A percentile compares a stretch with the other conserved stretches of the same genome.
Evolutionary conservation across 2,113 vertebrate species (phyloP).

Genomic region (Macroglossus sobrinus): DNA sequence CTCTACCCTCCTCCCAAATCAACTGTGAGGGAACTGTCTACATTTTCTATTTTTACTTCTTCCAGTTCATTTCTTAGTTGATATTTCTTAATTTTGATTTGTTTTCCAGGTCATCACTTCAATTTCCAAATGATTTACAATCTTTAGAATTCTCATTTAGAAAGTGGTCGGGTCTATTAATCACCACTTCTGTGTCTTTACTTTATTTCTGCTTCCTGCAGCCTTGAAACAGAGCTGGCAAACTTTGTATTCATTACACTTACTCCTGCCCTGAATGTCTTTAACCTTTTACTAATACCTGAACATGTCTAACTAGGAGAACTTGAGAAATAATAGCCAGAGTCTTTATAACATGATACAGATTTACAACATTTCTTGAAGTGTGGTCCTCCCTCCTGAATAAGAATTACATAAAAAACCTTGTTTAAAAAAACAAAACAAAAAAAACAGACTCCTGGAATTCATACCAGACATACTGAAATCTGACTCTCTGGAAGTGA

Average conservation of each 20-base stretch:
- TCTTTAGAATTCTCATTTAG: slow-evolving; percentile 54
- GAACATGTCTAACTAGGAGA: slow-evolving; percentile 20
- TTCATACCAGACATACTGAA: neutral
- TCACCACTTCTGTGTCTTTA: neutral
- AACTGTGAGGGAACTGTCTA: neutral
- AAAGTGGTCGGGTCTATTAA: slow-evolving; percentile 22
- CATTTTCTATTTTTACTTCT: neutral
- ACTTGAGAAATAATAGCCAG: neutral
- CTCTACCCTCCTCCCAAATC: neutral
- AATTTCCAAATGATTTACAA: slow-evolving; percentile 54
- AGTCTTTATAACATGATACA: neutral
- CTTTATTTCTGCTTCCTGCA: slow-evolving; percentile 7
- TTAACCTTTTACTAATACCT: slow-evolving; percentile 45
- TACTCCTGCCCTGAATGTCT: slow-evolving; percentile 22
- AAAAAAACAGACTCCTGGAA: neutral
- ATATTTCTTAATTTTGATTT: slow-evolving; percentile 57
- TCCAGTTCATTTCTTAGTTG: slow-evolving; percentile 18
- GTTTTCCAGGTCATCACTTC: slow-evolving; percentile 56
- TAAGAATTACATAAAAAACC: neutral
- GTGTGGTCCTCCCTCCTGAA: neutral
- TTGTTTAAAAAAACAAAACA: neutral
- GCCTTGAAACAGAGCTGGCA: slow-evolving; percentile 14
- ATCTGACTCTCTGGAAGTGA: neutral
- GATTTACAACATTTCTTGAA: neutral
- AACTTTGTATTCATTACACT: neutral